A percentile compares a stretch with the other conserved stretches of the same genome.
These are phyloP conservation scores for Sycophila texana DNA, from an alignment of 2,888 invertebrate genomes.

Conservation along the genomic window DNA sequence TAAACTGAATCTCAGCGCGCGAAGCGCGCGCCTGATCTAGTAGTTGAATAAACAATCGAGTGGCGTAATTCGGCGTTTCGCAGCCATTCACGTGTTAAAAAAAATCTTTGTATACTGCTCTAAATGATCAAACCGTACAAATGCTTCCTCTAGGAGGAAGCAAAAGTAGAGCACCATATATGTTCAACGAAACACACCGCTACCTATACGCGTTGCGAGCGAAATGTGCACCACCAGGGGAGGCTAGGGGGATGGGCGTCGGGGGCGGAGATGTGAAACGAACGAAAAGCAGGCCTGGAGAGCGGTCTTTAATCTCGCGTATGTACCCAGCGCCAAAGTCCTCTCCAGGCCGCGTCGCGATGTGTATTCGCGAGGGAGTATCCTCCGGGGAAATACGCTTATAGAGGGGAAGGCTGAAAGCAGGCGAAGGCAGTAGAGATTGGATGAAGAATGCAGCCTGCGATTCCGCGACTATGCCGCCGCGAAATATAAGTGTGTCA, in stretches of 20 bases:
- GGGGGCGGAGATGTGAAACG: slow-evolving; percentile 26
- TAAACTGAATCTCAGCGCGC: no score
- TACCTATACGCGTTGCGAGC: background rate
- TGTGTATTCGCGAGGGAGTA: slow-evolving; percentile 48
- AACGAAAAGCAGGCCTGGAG: slow-evolving; percentile 54
- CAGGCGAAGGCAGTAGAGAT: slow-evolving; percentile 33
- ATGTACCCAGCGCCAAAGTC: slow-evolving; percentile 46
- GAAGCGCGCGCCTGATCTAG: no score
- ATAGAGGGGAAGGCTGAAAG: slow-evolving; percentile 49
- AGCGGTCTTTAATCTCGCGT: slow-evolving; percentile 59
- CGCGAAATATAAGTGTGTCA: slow-evolving; percentile 51
- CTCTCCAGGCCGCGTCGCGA: slow-evolving; percentile 28
- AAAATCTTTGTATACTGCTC: no score
- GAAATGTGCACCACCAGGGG: no score
- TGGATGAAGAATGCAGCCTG: slow-evolving; percentile 33
- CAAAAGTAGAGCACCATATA: no score
- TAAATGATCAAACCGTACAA: no score
- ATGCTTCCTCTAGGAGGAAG: no score
- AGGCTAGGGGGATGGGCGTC: no score
- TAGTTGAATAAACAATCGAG: no score
- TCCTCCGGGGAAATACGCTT: slow-evolving; percentile 59
- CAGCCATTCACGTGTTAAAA: no score
- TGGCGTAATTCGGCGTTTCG: no score
- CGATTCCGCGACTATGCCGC: slow-evolving; percentile 11
- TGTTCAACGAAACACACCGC: no score